Base-by-base conservation (phyloP, 1,140 invertebrate species). In the Episyrphus balteatus region DNA sequence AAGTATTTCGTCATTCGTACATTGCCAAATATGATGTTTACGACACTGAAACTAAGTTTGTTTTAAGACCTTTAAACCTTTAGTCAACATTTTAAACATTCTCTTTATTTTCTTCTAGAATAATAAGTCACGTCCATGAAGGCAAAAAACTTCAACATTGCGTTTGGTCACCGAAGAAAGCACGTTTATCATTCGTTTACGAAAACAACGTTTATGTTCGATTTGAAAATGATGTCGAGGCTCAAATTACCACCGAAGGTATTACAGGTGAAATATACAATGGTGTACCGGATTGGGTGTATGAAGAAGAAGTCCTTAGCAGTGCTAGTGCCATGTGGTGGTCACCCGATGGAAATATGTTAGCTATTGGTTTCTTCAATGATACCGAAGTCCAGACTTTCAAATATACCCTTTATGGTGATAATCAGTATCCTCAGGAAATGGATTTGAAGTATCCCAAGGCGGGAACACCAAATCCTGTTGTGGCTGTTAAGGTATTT, bases 261-360 rank as follows among this genome's bases (percentile, higher is more conserved):
- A 55, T 70, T 1, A 58, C 71, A 1, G 77, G 76, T 36, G 69
- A 78, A 5, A 71, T 93, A 44, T 92, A 83, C 66, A 87, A 93
- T 58, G 83, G 83, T 5, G 72, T 84, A 5, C 77, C 83, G 31
- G 83, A 86, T 62, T 86, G 83, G 83, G 81, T 85, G 9, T 85
- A 85, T 62, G 83, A 85, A 75, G 92, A 95, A 81, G 92, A 96
- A 70, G 84, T 97, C 6, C 77, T 96, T 54, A 79, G 80, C 53
- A 82, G 81, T 5, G 86, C 88, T 40, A 79, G 81, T 54, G 91
- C 92, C 0, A 59, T 92, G 15, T 96, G 92, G 91, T 92, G 92
- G 72, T 92, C 90, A 2, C 76, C 82, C 0, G 77, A 82, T 58
- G 88, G 88, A 1, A 77, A 63, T 15, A 82, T 78, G 58, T 54